Evolutionary conservation across 1,140 invertebrate genomes (phyloP), one percentile per base, ranked within the genome.

Genomic region (Trichonephila clavipes): DNA sequence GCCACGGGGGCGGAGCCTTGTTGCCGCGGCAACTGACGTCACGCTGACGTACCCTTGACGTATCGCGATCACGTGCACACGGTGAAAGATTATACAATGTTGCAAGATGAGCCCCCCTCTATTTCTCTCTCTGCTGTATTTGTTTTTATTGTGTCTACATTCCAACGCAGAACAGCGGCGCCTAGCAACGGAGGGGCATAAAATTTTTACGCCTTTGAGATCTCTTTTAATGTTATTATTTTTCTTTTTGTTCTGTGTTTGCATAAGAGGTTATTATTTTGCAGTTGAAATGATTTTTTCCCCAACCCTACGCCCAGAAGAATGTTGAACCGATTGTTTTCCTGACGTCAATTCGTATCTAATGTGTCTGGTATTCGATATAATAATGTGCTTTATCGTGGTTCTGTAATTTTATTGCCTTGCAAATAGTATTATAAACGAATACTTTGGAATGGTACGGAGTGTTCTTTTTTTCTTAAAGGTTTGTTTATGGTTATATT

Each of bases 61-160:
- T 92, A 92, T 28, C 83, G 62, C 21, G 91, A 92, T 92, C 91
- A 92, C 91, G 91, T 92, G 91, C 91, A 83, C 82, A 51, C 34
- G 24, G 58, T 51, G 59, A 59, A 92, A 92, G 91, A 92, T 92
- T 69, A 92, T 92, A 92, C 91, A 92, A 92, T 92, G 83, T 92
- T 92, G 91, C 91, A 92, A 92, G 72, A 91, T 91, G 69, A 83
- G 28, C n/a, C 59, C 64, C 83, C 34, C 51, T 88, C 86, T 88
- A 51, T 69, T 69, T 69, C 66, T 66, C 72, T 44, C 72, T 44
- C 51, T 66, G 51, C 51, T 51, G 51, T 51, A 77, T 62, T 89
- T 83, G 90, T 62, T 92, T 92, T 92, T 92, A 92, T 92, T 92
- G 81, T 92, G 91, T 92, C 91, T 92, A 77, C 91, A 92, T 92